These are phyloP conservation scores for Falco berigora DNA, from an alignment of 2,797 vertebrate species.

Conservation along the genomic window DNA sequence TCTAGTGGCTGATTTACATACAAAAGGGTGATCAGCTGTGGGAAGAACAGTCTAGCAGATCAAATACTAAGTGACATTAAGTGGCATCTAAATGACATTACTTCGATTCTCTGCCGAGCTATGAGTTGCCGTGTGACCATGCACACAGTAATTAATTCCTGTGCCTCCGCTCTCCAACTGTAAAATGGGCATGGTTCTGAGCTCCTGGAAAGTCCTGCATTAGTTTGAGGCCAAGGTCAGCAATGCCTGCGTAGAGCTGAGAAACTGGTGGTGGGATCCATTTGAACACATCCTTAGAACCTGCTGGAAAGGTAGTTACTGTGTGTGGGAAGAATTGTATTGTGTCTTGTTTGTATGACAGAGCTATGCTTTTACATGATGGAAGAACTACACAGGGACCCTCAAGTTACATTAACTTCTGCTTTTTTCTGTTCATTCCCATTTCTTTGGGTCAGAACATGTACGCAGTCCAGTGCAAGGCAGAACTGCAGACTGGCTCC, in stretches of 20 bases:
- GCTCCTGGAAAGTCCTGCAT: background rate
- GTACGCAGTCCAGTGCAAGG: background rate
- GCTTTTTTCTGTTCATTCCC: background rate
- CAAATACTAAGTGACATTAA: slow-evolving; percentile 53
- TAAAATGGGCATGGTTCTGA: background rate
- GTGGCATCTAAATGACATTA: slow-evolving; percentile 43
- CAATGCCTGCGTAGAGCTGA: background rate
- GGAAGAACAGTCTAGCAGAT: slow-evolving; percentile 22
- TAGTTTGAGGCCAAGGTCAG: background rate
- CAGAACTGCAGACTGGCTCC: background rate
- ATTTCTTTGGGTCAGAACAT: background rate
- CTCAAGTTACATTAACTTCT: background rate
- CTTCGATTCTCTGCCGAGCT: slow-evolving; percentile 45
- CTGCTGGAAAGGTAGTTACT: background rate
- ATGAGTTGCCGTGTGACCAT: slow-evolving; percentile 5
- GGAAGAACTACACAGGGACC: background rate
- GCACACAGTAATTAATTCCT: slow-evolving; percentile 28
- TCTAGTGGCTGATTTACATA: slow-evolving; percentile 31
- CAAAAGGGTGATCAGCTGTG: slow-evolving; percentile 34
- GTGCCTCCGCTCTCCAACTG: background rate
- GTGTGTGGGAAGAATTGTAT: background rate
- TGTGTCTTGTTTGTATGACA: background rate
- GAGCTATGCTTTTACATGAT: background rate
- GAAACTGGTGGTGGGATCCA: background rate
- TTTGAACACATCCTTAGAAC: background rate